Base-by-base conservation (phyloP, 1,140 invertebrate genomes). In the Drosophila ironensis region DNA sequence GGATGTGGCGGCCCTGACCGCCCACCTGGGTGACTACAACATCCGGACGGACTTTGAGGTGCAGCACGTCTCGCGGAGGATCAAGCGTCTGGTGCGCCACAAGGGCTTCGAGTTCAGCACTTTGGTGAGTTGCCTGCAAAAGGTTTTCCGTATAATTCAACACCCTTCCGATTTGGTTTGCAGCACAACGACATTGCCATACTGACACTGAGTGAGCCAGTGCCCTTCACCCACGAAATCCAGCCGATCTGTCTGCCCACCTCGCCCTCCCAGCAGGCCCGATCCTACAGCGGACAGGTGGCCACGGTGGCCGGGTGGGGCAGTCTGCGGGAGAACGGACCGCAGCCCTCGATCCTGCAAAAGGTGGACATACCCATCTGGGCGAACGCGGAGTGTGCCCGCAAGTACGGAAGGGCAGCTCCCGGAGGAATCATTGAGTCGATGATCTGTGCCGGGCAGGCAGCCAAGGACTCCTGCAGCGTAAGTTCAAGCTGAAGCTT, bases 361-460 rank as follows among this genome's bases (percentile, higher is more conserved):
- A 94, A 97, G 91, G 96, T 97, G 0, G 93, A 93, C 7, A 95
- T 97, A 53, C 95, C 94, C 1, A 94, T 97, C 35, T 97, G 96
- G 96, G 92, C 93, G 1, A 97, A 97, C 89, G 68, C 88, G 0
- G 94, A 96, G 66, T 97, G 96, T 76, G 92, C 93, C 45, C 69
- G 90, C 1, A 97, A 96, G 87, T 97, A 97, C 80, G 96, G 96
- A n/a, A 89, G 91, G 9, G 95, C 95, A 2, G 96, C 96, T 9
- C 96, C 96, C 0, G 96, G 96, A 11, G 96, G 96, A 5, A 97
- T 97, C 27, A 94, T 96, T 1, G 94, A 96, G 1, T 94, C 95
- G 75, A 96, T 97, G 92, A 89, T 98, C 1, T 98, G 96, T 88
- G 96, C 96, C 24, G 96, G 96, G 2, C 92, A 93, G 90, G 93